Evolutionary conservation across 2,113 vertebrate species (phyloP), one percentile per base, ranked within the genome.

Genomic region (Festucalex cinctus): DNA sequence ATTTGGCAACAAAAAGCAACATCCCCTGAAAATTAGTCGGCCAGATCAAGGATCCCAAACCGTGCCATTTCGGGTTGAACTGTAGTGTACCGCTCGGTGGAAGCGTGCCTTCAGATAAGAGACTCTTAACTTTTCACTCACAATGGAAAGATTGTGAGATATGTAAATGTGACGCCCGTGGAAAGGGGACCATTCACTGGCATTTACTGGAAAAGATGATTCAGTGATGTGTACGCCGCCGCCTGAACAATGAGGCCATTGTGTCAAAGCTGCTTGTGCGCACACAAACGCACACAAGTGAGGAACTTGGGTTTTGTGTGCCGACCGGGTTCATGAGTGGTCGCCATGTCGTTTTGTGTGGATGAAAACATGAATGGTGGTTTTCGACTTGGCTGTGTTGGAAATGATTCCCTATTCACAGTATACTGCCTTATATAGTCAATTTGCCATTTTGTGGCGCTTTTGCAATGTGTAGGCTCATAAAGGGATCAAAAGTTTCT

Each of bases 201-300:
- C 69, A 3, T 54, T 77, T 78, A 63, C 66, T 41, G 81, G 69
- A 77, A 83, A 83, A 71, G 82, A 86, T 85, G 85, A 86, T 79
- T 74, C 79, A 80, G 71, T 49, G 75, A 76, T 76, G 76, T 74
- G 71, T 70, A 74, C 22, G n/a, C 65, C 59, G 58, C 69, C 70
- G 83, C 79, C 76, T 77, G 83, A 74, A 73, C 77, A 89, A 86
- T 77, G 83, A 68, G 35, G 46, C 71, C 57, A 70, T 85, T 89
- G 82, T 88, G 62, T 57, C 6, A 7, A 66, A 59, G 54, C 71
- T 67, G 62, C 58, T 58, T 3, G n/a, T 69, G 59, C 71, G 13
- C 63, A 22, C 63, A 28, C 53, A 65, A 59, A 69, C 60, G 54
- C 60, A 41, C 49, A 2, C 32, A 56, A 48, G 36, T 63, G 37